Conservation (phyloP, 2,888 invertebrate genomes). For the Drosophila phalerata region DNA sequence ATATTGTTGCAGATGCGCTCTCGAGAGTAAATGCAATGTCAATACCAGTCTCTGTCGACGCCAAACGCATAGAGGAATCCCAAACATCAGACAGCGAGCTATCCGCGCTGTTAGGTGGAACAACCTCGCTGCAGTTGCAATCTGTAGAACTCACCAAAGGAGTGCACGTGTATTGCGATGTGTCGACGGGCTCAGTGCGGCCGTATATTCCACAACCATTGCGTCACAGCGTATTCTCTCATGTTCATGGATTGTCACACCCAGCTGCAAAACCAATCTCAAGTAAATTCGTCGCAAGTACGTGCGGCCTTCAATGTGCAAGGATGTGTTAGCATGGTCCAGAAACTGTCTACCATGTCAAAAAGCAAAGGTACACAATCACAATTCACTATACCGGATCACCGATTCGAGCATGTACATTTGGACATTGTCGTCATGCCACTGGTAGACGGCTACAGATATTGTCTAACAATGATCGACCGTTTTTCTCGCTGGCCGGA, state of each 20-base stretch:
- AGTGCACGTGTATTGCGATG: constrained; percentile 1
- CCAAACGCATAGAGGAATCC: background rate
- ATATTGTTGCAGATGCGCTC: constrained; percentile 10
- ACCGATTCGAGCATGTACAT: constrained; percentile 16
- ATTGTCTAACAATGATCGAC: constrained; percentile 12
- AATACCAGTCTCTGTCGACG: background rate
- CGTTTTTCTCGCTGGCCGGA: constrained; percentile 9
- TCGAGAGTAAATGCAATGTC: no score
- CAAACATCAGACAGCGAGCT: no score
- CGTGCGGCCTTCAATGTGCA: constrained; percentile 5
- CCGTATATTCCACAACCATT: no score
- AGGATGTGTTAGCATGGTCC: constrained; percentile 5
- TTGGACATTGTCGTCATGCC: constrained; percentile 22
- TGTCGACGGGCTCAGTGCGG: background rate
- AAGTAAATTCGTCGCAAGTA: background rate
- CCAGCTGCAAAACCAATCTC: constrained; percentile 3
- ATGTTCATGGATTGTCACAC: constrained; percentile 4
- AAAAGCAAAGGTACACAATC: constrained; percentile 12
- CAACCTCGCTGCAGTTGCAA: constrained; percentile 3
- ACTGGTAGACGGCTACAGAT: background rate
- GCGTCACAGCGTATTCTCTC: constrained; percentile 1
- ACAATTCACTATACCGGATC: constrained; percentile 2
- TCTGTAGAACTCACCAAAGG: background rate
- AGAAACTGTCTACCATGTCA: constrained; percentile 16
- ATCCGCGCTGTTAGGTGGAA: background rate